These are phyloP conservation scores for Megaceryle maxima DNA, from an alignment of 2,113 vertebrate species.

Conservation along the genomic window DNA sequence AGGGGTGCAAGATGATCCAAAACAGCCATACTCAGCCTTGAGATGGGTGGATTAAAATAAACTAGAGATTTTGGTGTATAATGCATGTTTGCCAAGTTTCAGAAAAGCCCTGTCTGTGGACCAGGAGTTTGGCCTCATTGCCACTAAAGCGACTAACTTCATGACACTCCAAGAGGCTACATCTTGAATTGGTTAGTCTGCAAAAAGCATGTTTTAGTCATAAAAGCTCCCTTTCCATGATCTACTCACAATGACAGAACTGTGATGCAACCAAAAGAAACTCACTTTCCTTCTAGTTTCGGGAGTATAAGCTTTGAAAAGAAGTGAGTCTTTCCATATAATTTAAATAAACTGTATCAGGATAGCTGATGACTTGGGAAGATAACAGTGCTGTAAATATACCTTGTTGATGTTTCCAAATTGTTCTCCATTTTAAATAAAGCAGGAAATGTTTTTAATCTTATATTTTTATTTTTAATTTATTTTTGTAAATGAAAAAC, in stretches of 20 bases:
- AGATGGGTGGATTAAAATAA: not conserved
- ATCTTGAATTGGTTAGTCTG: not conserved
- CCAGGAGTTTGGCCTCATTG: not conserved
- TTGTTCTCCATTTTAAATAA: not conserved
- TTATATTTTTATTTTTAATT: not conserved
- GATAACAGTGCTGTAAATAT: not conserved
- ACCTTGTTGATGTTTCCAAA: not conserved
- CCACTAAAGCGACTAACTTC: not conserved
- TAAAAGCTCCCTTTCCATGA: not conserved
- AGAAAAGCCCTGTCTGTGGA: not conserved
- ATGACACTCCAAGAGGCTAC: not conserved
- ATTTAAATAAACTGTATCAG: not conserved
- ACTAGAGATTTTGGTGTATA: not conserved
- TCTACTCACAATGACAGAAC: not conserved
- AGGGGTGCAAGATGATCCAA: too few species aligned
- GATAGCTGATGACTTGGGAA: not conserved
- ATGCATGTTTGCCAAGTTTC: not conserved
- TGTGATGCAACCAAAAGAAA: not conserved
- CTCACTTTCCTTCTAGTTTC: not conserved
- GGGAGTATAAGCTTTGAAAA: not conserved
- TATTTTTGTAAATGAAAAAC: not conserved
- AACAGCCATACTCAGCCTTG: too few species aligned
- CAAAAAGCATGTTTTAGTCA: not conserved
- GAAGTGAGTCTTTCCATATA: fast-evolving
- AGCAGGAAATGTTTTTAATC: not conserved